Base-by-base conservation (phyloP, 2,888 invertebrate genomes). In the Oscheius sp. region DNA sequence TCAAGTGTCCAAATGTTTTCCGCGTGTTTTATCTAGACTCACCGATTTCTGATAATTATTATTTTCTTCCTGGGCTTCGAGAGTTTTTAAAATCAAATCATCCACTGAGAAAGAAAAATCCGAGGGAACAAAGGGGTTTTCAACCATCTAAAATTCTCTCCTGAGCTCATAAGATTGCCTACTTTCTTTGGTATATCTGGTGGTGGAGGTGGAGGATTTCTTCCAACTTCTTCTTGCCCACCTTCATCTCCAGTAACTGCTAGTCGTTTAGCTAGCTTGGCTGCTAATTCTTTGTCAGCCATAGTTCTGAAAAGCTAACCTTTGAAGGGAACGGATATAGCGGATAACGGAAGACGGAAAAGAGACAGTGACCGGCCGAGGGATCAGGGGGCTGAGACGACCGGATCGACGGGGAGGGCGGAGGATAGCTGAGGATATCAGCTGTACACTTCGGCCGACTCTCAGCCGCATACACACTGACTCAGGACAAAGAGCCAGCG, bases 41-140 rank as follows among this genome's bases (percentile, higher is more conserved):
- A 69, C 67, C 14, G 59, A 59, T 59, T 38, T 59, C 59, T 59
- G 59, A 26, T 41, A 44, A 41, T 59, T 59, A 49, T 75, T 72
- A 30, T 54, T 54, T 44, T 74, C 73, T 36, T 77, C 77, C 45
- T 74, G 72, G 22, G 67, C 62, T 47, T 75, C 72, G 12, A 78
- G 51, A 4, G 76, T 71, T 63, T 73, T 69, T 24, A 71, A 71
- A 41, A 79, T 74, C 56, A 79, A 28, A 33, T 77, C 79, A 45
- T 79, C 79, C 36, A 79, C 76, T 17, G 75, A 75, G 54, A 71
- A 67, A 22, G 49, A 59, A 8, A 72, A 66, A 2, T 69, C 61
- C 12, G 57, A 51, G 32, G 68, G 68, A 12, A 74, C 69, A 44
- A 70, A 77, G 9, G 77, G 77, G 64, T 77, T 77, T 26, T 72